A percentile compares a stretch with the other conserved stretches of the same genome.
These are phyloP conservation scores for Heliocidaris tuberculata DNA, from an alignment of 35 echinoderm and acorn worm species.

Conservation along the genomic window DNA sequence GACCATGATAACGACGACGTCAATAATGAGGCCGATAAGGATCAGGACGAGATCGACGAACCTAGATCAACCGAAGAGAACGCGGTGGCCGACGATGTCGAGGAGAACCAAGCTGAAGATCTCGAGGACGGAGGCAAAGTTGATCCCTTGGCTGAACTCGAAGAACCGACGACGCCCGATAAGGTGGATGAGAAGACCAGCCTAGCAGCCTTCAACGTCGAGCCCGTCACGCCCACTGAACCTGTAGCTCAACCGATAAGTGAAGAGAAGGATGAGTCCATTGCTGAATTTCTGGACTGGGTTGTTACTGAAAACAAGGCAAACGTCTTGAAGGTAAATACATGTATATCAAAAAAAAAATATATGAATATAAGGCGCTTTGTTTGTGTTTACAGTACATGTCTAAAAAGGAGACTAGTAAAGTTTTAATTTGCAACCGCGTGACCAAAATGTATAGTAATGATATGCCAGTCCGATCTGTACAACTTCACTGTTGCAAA, in stretches of 20 bases:
- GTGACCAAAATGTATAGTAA: no score
- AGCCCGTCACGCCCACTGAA: not conserved
- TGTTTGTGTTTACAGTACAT: no score
- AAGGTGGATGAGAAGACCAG: not conserved
- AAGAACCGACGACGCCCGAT: not conserved
- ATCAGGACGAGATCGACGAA: not conserved
- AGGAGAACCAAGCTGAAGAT: not conserved
- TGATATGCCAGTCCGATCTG: no score
- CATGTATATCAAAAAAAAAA: not conserved
- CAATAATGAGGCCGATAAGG: not conserved
- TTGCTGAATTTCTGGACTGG: constrained; percentile 3
- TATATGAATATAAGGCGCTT: not conserved
- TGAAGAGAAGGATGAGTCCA: not conserved
- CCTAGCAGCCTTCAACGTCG: not conserved
- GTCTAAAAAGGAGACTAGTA: no score
- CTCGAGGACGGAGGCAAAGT: not conserved
- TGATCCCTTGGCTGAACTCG: not conserved
- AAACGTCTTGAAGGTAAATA: constrained; percentile 22
- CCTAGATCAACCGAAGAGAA: not conserved
- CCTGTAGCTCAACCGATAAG: not conserved
- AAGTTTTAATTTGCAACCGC: no score
- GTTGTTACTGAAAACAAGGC: not conserved
- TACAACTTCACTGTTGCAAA: no score
- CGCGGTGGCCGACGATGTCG: not conserved
- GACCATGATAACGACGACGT: not conserved